phyloP scores from a whole-genome alignment of 2,113 vertebrate genomes.

The Spizaetus ornatus region DNA sequence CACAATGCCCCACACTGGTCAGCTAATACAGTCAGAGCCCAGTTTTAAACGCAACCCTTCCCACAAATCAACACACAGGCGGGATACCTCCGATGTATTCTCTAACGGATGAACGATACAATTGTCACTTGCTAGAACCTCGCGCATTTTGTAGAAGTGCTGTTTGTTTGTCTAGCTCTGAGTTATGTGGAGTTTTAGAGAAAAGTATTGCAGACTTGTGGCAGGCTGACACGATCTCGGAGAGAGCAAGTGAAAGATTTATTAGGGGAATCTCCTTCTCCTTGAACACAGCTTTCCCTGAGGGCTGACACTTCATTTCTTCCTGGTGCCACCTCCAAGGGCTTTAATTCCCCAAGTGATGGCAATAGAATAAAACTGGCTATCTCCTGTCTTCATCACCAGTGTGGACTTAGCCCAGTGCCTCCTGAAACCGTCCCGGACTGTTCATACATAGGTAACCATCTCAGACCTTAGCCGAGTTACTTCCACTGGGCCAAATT shows the following conservation, averaged over 20 bases:
- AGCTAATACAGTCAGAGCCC: background rate
- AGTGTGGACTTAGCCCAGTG: background rate
- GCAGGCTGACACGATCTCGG: background rate
- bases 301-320: background rate
- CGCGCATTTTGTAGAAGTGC: background rate
- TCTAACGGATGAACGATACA: background rate
- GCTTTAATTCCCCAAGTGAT: background rate
- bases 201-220: background rate
- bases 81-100: accelerated
- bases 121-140: background rate
- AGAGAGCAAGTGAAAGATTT: background rate
- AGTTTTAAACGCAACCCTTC: background rate
- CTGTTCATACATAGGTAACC: background rate
- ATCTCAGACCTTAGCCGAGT: background rate
- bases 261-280: background rate
- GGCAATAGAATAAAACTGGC: background rate
- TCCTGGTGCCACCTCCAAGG: background rate
- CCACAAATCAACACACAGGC: background rate
- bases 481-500: background rate
- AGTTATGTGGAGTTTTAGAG: background rate
- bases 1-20: conserved; percentile 25
- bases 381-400: background rate
- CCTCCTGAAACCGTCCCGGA: background rate
- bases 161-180: background rate
- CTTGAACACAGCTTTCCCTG: background rate